Base-by-base conservation (phyloP, 2,888 invertebrate genomes). In the Mythimna loreyi region DNA sequence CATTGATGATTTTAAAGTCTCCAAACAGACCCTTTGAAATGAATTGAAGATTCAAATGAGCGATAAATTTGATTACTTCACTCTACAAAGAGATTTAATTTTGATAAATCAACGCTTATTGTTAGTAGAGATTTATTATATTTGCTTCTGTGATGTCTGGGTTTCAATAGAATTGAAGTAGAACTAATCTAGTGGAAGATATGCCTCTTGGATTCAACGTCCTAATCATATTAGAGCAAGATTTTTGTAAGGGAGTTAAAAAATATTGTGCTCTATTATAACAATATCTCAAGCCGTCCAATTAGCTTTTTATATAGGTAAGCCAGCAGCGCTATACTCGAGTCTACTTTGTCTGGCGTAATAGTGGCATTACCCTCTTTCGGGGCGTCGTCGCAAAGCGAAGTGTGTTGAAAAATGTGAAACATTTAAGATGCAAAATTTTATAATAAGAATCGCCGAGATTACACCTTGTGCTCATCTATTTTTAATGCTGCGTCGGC, bases 391-490 rank as follows among this genome's bases (percentile, higher is more conserved):
- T 88, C 88, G 89, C 89, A 84, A 81, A 86, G 86, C 81, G 86
- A 88, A 88, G 89, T 91, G 90, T 89, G 90, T 91, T 93, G 93
- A 92, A 93, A 93, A 94, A 93, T 93, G 92, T 92, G 87, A 89
- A 92, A 92, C 92, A 92, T 94, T 93, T 89, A 90, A 92, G 92
- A 93, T 94, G 91, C 92, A 91, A 94, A 92, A 94, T 93, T 93
- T 94, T 93, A 93, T 94, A 95, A 94, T 94, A 95, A 94, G 92
- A 89, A 92, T 92, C 87, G 90, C 91, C 83, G 93, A 94, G 95
- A 95, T 95, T 94, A 95, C 95, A 94, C 95, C 95, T 94, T 93
- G 91, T 85, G 84, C 90, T 93, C 94, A 92, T 96, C 91, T 92
- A 94, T 95, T 93, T 94, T 94, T 93, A 93, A 94, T 90, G 90